These are phyloP conservation scores for Lordiphosa collinella DNA, from an alignment of 1,140 invertebrate species.

Conservation along the genomic window DNA sequence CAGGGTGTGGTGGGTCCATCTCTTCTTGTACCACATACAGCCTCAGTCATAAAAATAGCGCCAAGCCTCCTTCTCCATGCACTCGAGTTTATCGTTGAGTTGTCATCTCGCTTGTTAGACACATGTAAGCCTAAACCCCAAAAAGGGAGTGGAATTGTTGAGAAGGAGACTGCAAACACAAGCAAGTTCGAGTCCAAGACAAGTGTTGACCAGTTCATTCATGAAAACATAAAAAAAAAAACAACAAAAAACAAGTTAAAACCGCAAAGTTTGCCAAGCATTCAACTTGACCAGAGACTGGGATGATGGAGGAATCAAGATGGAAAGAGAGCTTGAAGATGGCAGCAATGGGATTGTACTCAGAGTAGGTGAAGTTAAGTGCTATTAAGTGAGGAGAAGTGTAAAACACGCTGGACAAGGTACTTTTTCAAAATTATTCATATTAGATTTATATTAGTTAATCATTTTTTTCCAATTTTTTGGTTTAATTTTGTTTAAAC, in stretches of 20 bases:
- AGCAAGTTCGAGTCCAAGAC: conserved; percentile 5
- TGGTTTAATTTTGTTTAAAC: no score
- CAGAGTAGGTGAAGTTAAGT: no score
- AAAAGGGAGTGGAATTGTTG: conserved; percentile 46
- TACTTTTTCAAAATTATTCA: no score
- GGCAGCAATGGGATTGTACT: no score
- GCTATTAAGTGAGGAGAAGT: no score
- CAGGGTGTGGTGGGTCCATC: conserved; percentile 29
- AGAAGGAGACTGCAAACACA: conserved; percentile 6
- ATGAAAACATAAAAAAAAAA: conserved; percentile 5
- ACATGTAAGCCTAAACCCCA: conserved; percentile 34
- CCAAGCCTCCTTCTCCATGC: conserved; percentile 47
- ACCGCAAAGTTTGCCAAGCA: neutral
- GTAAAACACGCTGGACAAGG: no score
- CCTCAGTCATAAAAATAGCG: conserved; percentile 64
- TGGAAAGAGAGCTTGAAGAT: no score
- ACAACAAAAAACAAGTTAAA: neutral
- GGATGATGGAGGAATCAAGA: neutral
- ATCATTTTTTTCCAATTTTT: no score
- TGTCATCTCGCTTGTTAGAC: conserved; percentile 64
- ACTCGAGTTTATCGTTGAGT: conserved; percentile 50
- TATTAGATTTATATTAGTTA: no score
- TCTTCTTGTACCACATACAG: conserved; percentile 28
- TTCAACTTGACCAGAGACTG: conserved; percentile 4
- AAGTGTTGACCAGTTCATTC: conserved; percentile 24